Evolutionary conservation across 2,888 invertebrate genomes (phyloP), one percentile per base, ranked within the genome.

Genomic region (Camponotus fellah): DNA sequence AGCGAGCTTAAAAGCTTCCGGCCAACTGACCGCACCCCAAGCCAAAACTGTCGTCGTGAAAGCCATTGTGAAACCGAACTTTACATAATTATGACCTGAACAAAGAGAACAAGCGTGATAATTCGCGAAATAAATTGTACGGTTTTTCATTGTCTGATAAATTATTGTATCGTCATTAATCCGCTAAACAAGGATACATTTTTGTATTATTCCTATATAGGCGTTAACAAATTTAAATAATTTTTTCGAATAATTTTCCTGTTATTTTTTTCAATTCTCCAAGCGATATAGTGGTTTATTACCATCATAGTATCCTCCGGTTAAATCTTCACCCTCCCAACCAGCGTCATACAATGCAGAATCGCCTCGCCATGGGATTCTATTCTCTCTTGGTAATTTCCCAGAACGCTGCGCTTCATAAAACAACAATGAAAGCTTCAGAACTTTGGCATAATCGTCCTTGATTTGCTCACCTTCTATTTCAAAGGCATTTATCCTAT

Each of bases 241-340:
- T 66, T 12, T n/a, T 72, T 6, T 58, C 12, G 21, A 53, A 49
- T 5, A 58, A 72, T 40, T 12, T 21, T n/a, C 5, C 21, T n/a
- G 1, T 17, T n/a, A n/a, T n/a, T 53, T 53, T 53, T 53, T 43
- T 43, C 43, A 12, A 49, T 17, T 49, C 17, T 17, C 17, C 17
- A 49, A 49, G 6, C 6, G 17, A 10, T 2, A 12, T 43, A 21
- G 49, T 6, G 17, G 1, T 46, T 75, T 40, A 17, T 92, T 93
- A 96, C 96, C 96, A 90, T 96, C 96, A 89, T 96, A 96, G 90
- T 96, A 96, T 46, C 96, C 96, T 56, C 96, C 96, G 58, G 95
- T 95, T 58, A 96, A 93, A 88, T 96, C 96, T 88, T 96, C 95
- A 32, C 95, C 96, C 84, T 95, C 94, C 21, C 92, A 87, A 1